A percentile compares a stretch with the other conserved stretches of the same genome.
These are phyloP conservation scores for Notamacropus eugenii DNA, from an alignment of 2,797 vertebrate genomes.

Conservation along the genomic window DNA sequence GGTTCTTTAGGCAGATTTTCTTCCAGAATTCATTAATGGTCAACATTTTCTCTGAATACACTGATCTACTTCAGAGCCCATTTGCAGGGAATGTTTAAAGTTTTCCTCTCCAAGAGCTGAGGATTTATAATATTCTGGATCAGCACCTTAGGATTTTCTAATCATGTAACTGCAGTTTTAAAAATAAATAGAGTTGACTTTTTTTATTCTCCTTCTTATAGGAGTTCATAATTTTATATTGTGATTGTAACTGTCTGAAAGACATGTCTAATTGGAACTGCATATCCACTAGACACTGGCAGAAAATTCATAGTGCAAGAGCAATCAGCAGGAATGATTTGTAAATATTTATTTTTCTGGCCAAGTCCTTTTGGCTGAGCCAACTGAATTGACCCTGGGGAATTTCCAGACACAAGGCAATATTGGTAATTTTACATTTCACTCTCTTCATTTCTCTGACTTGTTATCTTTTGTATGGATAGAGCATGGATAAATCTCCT, in stretches of 20 bases:
- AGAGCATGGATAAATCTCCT: constrained; percentile 74
- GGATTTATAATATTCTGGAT: constrained; percentile 48
- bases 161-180: constrained; percentile 34
- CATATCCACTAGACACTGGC: constrained; percentile 48
- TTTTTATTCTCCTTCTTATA: constrained; percentile 46
- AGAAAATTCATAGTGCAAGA: constrained; percentile 69
- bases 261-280: constrained; percentile 31
- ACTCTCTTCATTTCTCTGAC: constrained; percentile 72
- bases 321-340: constrained; percentile 76
- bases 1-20: constrained; percentile 23
- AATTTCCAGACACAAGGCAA: constrained; percentile 79
- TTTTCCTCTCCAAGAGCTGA: constrained; percentile 49
- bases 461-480: constrained; percentile 79
- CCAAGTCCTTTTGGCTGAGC: constrained; percentile 82
- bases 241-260: constrained; percentile 66
- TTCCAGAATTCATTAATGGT: constrained; percentile 57
- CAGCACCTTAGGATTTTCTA: constrained; percentile 60
- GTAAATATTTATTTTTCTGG: constrained; percentile 78
- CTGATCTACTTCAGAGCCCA: constrained; percentile 59
- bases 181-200: constrained; percentile 61
- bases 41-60: constrained; percentile 54
- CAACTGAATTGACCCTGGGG: constrained; percentile 77
- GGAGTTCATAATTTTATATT: constrained; percentile 62
- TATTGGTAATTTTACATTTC: constrained; percentile 80
- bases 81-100: constrained; percentile 63